Percentiles rank a stretch among this genome's conserved stretches.
These are phyloP conservation scores for Cybosia mesomella DNA, from an alignment of 2,888 invertebrate genomes.

Conservation along the genomic window DNA sequence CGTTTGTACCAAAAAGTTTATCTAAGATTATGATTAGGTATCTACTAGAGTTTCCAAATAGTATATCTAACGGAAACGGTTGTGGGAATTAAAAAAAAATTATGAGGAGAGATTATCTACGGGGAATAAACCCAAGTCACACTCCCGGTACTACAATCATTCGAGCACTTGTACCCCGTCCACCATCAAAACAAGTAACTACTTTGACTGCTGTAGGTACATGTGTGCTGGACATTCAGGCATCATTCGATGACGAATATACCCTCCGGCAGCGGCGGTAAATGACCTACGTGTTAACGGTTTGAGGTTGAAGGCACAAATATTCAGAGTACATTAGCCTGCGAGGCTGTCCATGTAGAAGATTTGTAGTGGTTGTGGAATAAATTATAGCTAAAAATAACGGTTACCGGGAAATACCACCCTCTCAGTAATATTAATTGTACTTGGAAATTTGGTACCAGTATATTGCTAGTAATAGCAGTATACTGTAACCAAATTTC, in stretches of 20 bases:
- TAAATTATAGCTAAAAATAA: background rate
- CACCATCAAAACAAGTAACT: background rate
- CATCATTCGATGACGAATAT: constrained; percentile 53
- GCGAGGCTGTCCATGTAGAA: background rate
- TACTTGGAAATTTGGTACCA: no score
- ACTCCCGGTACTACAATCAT: background rate
- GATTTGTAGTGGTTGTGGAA: background rate
- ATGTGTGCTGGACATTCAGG: constrained; percentile 67
- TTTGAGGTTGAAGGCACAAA: constrained; percentile 10
- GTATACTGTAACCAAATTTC: no score
- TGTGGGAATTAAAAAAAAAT: no score
- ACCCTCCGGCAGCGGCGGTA: constrained; percentile 51
- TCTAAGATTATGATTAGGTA: no score
- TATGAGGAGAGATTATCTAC: no score
- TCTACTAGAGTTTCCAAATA: no score
- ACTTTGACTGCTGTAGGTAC: constrained; percentile 24
- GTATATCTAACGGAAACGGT: no score
- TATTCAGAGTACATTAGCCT: constrained; percentile 11
- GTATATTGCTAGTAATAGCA: no score
- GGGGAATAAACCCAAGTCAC: no score
- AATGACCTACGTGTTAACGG: constrained; percentile 41
- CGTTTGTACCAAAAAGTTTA: no score
- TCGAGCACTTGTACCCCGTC: background rate
- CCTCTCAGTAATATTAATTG: background rate
- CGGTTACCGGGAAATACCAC: background rate